Evolutionary conservation across 2,113 vertebrate genomes (phyloP), one percentile per base, ranked within the genome.

Genomic region (Rafetus swinhoei): DNA sequence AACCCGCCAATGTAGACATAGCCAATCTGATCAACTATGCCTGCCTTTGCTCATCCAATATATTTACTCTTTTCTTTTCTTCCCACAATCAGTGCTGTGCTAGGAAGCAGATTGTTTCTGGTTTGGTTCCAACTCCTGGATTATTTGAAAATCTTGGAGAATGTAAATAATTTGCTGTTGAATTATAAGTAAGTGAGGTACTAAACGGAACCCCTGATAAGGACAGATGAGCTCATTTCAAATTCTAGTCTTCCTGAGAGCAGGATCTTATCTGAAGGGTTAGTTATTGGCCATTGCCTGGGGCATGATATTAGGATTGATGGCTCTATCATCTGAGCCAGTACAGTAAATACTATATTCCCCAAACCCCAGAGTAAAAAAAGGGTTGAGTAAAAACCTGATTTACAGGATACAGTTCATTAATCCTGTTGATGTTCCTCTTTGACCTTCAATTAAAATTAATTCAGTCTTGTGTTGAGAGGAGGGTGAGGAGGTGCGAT

Each of bases 331-430:
- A 18, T 72, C 16, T 35, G 65, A 72, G 16, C 32, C 18, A 50
- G 45, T 25, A 25, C 50, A 50, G 24, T 77, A 77, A 77, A 77
- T 45, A 77, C 39, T 77, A 27, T 50, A 13, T 50, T 77, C 22
- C 21, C 55, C 39, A 19, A 50, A 10, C 60, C 7, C 4, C 0
- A 1, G 72, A 52, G 45, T 1, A 82, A 54, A 76, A 76, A 45
- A 80, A 32, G 82, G 60, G 32, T 2, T 25, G 7, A 35, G 54
- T 74, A 2, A 65, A 55, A 94, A 57, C 14, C 0, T 0, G 90
- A 52, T 10, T 4, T 24, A 5, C 1, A 21, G 29, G 76, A 8
- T 69, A 1, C 0, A 2, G 18, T 57, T 85, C 1, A 0, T 35
- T 52, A n/a, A 50, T 35, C 52, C 79, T 74, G 13, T 53, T 82